Evolutionary conservation across 2,113 vertebrate species (phyloP).

Genomic region (Mobula birostris): DNA sequence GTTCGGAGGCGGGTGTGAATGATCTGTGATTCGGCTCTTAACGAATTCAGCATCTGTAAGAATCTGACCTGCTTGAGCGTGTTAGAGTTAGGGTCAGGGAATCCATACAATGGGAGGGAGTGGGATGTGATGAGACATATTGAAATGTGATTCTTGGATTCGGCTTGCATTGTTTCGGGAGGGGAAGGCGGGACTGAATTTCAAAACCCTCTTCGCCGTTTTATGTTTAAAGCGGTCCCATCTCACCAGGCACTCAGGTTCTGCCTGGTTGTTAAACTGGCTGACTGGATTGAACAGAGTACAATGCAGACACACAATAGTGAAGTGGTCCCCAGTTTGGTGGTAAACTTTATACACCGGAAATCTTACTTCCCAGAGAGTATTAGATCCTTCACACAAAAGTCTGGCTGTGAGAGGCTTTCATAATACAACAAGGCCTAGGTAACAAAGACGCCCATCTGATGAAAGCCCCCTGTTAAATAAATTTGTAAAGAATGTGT

Average conservation of each 20-base stretch:
- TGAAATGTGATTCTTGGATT: constrained; percentile 30
- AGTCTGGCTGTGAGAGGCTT: not conserved
- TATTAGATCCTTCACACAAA: not conserved
- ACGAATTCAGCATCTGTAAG: not conserved
- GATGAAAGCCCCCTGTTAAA: not conserved
- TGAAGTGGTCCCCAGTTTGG: not conserved
- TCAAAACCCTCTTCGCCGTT: not conserved
- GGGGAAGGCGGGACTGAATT: not conserved
- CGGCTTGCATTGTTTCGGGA: not conserved
- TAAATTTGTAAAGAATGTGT: not conserved
- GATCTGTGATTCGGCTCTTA: not conserved
- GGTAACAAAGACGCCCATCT: not conserved
- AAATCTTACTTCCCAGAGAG: not conserved
- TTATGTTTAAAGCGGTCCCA: not conserved
- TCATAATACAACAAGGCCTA: not conserved
- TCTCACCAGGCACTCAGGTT: not conserved
- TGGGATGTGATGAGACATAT: not conserved
- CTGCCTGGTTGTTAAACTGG: not conserved
- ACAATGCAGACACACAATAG: not conserved
- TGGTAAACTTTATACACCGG: constrained; percentile 5
- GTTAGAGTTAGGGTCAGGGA: constrained; percentile 9
- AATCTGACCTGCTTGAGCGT: not conserved
- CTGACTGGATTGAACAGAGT: not conserved
- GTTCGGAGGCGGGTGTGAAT: not conserved
- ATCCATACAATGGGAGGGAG: not conserved